These are phyloP conservation scores for Drosophila picticornis DNA, from an alignment of 2,888 invertebrate genomes.

Conservation along the genomic window DNA sequence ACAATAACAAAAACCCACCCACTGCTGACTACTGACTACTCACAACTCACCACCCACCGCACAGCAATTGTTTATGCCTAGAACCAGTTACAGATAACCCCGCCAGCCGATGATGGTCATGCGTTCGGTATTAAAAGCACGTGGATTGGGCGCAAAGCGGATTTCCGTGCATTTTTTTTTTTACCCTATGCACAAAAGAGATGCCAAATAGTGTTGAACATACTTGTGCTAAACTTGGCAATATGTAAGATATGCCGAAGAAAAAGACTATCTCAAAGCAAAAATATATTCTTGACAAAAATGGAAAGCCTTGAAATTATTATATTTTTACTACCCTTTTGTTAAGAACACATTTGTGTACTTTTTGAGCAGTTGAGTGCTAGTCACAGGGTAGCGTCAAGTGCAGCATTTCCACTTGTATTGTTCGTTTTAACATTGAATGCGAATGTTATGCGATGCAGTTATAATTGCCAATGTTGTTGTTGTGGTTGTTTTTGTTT, in stretches of 20 bases:
- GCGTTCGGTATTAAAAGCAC: slow-evolving; percentile 62
- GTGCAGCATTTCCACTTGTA: background rate
- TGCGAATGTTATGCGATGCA: slow-evolving; percentile 63
- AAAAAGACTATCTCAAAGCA: background rate
- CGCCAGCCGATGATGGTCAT: slow-evolving; percentile 38
- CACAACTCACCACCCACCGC: slow-evolving; percentile 10
- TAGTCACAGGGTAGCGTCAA: background rate
- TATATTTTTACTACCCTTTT: background rate
- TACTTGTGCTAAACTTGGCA: background rate
- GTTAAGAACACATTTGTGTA: background rate
- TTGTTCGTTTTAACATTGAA: slow-evolving; percentile 16
- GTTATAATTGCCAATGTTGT: slow-evolving; percentile 69
- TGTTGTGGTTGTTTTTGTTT: slow-evolving; percentile 24
- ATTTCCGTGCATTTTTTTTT: slow-evolving; percentile 66
- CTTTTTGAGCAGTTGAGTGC: background rate
- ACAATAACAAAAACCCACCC: slow-evolving; percentile 56
- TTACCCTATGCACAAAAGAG: slow-evolving; percentile 10
- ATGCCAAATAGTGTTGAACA: background rate
- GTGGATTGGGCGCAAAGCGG: slow-evolving; percentile 75
- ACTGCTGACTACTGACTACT: slow-evolving; percentile 2
- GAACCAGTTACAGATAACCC: slow-evolving; percentile 27
- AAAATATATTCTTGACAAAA: background rate
- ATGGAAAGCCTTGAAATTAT: background rate
- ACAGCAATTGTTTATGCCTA: slow-evolving; percentile 17
- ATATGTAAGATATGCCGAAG: background rate